These are phyloP conservation scores for Rotaria sp. DNA, from an alignment of 2,888 invertebrate genomes.

Conservation along the genomic window DNA sequence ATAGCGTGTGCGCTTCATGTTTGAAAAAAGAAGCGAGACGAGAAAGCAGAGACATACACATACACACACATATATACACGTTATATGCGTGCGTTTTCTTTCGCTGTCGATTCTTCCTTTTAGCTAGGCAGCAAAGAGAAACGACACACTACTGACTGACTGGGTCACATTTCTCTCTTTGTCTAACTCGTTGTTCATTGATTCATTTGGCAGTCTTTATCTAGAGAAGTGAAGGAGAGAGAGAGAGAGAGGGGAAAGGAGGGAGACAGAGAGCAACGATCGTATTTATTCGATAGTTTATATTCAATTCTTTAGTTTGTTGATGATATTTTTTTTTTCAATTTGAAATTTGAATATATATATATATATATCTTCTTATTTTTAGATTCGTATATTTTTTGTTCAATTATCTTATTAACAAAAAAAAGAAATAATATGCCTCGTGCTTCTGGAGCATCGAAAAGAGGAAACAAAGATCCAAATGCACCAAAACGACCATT, in stretches of 20 bases:
- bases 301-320: not conserved
- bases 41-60: constrained; percentile 9
- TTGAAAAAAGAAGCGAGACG: constrained; percentile 22
- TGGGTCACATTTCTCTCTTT: constrained; percentile 19
- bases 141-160: constrained; percentile 9
- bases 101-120: constrained; percentile 27
- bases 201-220: constrained; percentile 19
- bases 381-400: not conserved
- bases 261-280: not conserved
- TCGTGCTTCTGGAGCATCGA: not conserved
- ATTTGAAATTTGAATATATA: not conserved
- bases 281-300: constrained; percentile 7
- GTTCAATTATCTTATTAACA: not conserved
- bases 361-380: not conserved
- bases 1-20: constrained; percentile 4
- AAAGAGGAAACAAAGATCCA: not conserved
- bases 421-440: not conserved
- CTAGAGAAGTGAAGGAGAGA: constrained; percentile 7
- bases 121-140: constrained; percentile 4
- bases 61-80: not conserved
- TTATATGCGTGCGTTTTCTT: not conserved
- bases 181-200: constrained; percentile 11
- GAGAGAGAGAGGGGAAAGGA: not conserved
- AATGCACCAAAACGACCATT: constrained; percentile 26
- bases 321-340: not conserved